These are phyloP conservation scores for Montifringilla adamsi DNA, from an alignment of 2,113 vertebrate species.

Conservation along the genomic window DNA sequence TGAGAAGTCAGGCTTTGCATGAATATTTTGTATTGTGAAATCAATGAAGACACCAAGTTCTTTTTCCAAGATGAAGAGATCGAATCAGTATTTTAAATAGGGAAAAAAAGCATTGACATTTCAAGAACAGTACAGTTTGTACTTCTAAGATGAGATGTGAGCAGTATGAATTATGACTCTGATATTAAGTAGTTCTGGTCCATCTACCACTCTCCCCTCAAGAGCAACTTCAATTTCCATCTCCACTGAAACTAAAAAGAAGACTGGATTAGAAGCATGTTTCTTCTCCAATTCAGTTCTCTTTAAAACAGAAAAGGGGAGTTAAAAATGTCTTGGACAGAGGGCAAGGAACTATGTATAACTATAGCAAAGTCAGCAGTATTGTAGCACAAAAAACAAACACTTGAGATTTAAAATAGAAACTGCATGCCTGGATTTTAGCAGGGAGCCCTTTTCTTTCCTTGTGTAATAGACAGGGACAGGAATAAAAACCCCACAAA, in stretches of 20 bases:
- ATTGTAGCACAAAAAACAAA: neutral
- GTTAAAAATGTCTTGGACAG: neutral
- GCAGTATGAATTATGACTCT: slow-evolving; percentile 2
- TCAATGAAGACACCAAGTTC: neutral
- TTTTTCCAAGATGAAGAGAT: neutral
- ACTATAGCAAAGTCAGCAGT: slow-evolving; percentile 11
- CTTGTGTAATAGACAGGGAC: neutral
- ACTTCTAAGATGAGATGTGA: neutral
- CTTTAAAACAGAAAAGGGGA: neutral
- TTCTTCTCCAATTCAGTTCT: neutral
- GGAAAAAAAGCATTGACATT: neutral
- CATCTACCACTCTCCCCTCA: neutral
- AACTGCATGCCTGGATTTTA: neutral
- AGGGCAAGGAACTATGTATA: slow-evolving; percentile 6
- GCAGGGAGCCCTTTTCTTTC: neutral
- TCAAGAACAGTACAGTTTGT: neutral
- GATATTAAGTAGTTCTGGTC: neutral
- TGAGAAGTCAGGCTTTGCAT: neutral
- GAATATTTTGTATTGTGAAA: neutral
- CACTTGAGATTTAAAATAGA: slow-evolving; percentile 7
- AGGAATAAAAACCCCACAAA: neutral
- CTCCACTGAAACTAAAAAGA: neutral
- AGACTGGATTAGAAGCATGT: neutral
- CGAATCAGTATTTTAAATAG: neutral
- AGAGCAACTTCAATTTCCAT: slow-evolving; percentile 8